A percentile compares a stretch with the other conserved stretches of the same genome.
Evolutionary conservation across 2,888 invertebrate genomes (phyloP).

Genomic region (Pristionchus entomophagus): DNA sequence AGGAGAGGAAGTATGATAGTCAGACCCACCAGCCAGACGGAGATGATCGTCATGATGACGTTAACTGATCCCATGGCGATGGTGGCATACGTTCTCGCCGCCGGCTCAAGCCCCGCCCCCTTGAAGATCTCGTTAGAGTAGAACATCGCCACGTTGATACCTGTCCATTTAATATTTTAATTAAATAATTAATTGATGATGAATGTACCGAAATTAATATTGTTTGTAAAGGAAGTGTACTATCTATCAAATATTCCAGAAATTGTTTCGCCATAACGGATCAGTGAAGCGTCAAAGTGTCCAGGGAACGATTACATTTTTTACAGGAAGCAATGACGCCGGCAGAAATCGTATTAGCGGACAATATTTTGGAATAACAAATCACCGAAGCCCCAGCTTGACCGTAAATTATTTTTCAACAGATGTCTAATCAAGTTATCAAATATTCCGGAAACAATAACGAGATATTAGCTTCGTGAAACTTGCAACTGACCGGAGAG

Average conservation of each 20-base stretch:
- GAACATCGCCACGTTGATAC: conserved; percentile 76
- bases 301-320: background rate
- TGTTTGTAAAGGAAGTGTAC: no score
- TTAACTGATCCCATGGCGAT: conserved; percentile 90
- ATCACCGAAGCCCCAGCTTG: no score
- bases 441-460: no score
- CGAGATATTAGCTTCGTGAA: background rate
- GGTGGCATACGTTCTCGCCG: conserved; percentile 86
- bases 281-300: background rate
- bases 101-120: conserved; percentile 82
- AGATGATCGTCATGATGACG: conserved; percentile 88
- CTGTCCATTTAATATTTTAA: conserved; percentile 27
- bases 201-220: background rate
- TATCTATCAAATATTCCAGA: background rate
- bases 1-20: no score
- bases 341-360: no score
- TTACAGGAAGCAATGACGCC: no score
- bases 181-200: background rate
- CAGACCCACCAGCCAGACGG: conserved; percentile 77
- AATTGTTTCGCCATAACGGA: background rate
- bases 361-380: no score
- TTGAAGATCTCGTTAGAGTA: conserved; percentile 88
- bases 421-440: no score
- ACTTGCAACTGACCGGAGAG: conserved; percentile 82
- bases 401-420: no score